Evolutionary conservation across 2,888 invertebrate species (phyloP), one percentile per base, ranked within the genome.

Genomic region (Fissipunctia ypsillon): DNA sequence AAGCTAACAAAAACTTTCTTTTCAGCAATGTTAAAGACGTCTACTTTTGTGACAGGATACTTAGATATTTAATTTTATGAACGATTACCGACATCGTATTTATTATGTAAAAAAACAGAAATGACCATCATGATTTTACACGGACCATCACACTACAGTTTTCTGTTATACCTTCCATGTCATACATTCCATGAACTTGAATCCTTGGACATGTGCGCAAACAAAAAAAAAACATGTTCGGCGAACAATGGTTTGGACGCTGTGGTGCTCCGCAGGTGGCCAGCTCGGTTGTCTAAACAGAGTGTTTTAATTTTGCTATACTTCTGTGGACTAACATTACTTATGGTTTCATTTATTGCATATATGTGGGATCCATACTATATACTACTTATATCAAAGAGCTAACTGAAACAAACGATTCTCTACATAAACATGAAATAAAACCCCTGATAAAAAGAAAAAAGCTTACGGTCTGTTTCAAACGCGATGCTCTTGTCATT

Each of bases 401-500:
- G 7, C 25, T 61, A 12, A 19, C 41, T 38, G 12, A 7, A 50
- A 7, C 9, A 3, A 50, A 14, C 16, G 19, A n/a, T 52, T 69
- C 41, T 52, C n/a, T 19, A 31, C 28, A 9, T 2, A n/a, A 43
- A 22, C 12, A 16, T 31, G 0, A 41, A 28, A n/a, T n/a, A 66
- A 25, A 52, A 25, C 10, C 6, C 25, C 16, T 50, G 16, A 48
- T 48, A 22, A 38, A n/a, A 69, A 69, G 4, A 52, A 45, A 2
- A 50, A 45, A 38, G 9, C n/a, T 22, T 45, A 4, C 14, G 50
- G 22, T 63, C 10, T 25, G 43, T 52, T 52, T 45, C 38, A 52
- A 80, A 59, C 43, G 31, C 57, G 38, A 59, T 64, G 57, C 38
- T 74, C 48, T 80, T 76, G 64, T 80, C 59, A 74, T 64, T 64